Percentiles rank a stretch among this genome's conserved stretches.
Evolutionary conservation across 2,888 invertebrate genomes (phyloP).

Genomic region (Cepaea hortensis): DNA sequence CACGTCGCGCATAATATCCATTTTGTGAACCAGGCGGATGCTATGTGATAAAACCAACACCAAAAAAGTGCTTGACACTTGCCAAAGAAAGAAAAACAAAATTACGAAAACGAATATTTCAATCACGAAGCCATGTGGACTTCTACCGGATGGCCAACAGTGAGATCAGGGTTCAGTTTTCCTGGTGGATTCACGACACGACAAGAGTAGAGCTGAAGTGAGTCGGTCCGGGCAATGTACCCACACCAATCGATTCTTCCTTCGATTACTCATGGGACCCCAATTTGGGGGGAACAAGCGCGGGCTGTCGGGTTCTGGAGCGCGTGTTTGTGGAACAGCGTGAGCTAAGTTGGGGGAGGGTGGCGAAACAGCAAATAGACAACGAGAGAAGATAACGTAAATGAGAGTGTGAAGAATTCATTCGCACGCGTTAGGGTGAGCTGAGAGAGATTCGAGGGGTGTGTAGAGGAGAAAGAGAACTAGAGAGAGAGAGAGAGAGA

Average conservation of each 20-base stretch:
- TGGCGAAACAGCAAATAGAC: neutral
- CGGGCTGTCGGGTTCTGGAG: neutral
- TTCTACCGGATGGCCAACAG: neutral
- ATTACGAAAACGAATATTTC: too few species aligned
- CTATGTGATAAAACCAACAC: too few species aligned
- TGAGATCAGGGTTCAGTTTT: neutral
- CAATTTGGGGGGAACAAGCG: neutral
- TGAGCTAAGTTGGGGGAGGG: neutral
- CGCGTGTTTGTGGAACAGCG: neutral
- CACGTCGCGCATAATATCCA: too few species aligned
- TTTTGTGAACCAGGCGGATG: too few species aligned
- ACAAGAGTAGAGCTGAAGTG: neutral
- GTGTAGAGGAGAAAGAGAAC: neutral
- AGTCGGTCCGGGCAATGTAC: neutral
- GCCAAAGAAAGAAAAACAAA: neutral
- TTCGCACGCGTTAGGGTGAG: neutral
- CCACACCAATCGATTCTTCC: neutral
- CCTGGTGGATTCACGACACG: neutral
- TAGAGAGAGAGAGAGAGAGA: neutral
- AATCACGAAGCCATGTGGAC: too few species aligned
- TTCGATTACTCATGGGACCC: neutral
- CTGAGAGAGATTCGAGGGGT: neutral
- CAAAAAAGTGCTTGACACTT: too few species aligned
- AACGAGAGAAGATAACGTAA: neutral
- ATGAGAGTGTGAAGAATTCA: neutral